These are phyloP conservation scores for Medauroidea extradentata DNA, from an alignment of 1,140 invertebrate species.

Conservation along the genomic window DNA sequence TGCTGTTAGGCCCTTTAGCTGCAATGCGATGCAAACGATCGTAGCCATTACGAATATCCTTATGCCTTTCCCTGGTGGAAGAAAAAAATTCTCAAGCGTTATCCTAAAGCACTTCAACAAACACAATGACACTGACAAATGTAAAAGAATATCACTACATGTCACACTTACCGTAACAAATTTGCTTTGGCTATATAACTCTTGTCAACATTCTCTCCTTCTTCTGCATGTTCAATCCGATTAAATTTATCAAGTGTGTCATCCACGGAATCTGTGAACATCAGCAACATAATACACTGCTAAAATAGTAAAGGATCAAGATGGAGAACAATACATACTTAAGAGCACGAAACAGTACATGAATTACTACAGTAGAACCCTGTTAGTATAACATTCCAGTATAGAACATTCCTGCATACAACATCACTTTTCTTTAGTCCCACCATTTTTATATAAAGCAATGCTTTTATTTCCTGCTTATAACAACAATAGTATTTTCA, in stretches of 20 bases:
- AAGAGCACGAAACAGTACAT: not conserved
- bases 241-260: constrained; percentile 52
- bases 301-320: not conserved
- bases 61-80: constrained; percentile 62
- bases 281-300: not conserved
- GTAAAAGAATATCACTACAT: too few species aligned
- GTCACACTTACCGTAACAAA: constrained; percentile 47
- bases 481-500: too few species aligned
- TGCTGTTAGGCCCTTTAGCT: constrained; percentile 66
- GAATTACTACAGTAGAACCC: not conserved
- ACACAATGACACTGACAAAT: not conserved
- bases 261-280: constrained; percentile 39
- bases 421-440: too few species aligned
- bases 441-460: too few species aligned
- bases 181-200: constrained; percentile 61
- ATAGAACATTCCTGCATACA: not conserved
- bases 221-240: constrained; percentile 45
- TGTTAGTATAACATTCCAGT: not conserved
- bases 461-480: not conserved
- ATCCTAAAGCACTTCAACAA: not conserved
- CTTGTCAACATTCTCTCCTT: constrained; percentile 62
- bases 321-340: not conserved
- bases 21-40: constrained; percentile 70
- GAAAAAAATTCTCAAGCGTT: constrained; percentile 18
- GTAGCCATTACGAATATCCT: constrained; percentile 72